Evolutionary conservation across 2,113 vertebrate species (phyloP).

Genomic region (Callorhinus ursinus): DNA sequence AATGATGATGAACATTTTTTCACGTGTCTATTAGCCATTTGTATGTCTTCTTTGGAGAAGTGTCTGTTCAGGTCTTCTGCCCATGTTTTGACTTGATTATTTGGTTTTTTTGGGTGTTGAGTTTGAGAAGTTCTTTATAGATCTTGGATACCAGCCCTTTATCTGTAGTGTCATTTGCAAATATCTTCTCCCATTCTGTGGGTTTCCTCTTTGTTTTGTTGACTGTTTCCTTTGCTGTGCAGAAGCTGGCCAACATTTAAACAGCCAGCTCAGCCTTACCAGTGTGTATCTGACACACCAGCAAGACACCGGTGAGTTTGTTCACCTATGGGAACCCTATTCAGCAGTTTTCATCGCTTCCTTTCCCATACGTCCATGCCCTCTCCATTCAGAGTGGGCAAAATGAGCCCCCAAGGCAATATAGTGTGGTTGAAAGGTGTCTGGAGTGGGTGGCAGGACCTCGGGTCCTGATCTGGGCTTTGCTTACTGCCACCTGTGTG

Average conservation of each 20-base stretch:
- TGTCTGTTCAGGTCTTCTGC: no score
- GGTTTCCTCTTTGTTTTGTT: no score
- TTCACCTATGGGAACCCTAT: not conserved
- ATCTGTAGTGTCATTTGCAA: no score
- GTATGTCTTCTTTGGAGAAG: no score
- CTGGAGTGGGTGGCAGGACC: not conserved
- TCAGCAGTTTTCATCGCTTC: not conserved
- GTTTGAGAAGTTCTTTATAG: no score
- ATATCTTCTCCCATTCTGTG: no score
- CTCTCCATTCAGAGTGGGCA: not conserved
- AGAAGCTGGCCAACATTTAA: not conserved
- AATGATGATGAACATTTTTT: no score
- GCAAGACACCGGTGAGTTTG: not conserved
- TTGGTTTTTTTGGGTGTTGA: no score
- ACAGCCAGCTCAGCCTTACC: not conserved
- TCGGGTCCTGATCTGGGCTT: not conserved
- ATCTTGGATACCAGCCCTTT: no score
- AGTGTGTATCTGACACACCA: not conserved
- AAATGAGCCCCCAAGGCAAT: not conserved
- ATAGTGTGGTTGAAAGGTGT: not conserved
- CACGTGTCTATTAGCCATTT: no score
- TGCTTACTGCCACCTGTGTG: not conserved
- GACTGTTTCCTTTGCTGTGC: no score
- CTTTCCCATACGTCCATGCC: not conserved
- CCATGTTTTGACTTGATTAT: no score